Conservation (phyloP, 2,888 invertebrate genomes). For the Xestia xanthographa region DNA sequence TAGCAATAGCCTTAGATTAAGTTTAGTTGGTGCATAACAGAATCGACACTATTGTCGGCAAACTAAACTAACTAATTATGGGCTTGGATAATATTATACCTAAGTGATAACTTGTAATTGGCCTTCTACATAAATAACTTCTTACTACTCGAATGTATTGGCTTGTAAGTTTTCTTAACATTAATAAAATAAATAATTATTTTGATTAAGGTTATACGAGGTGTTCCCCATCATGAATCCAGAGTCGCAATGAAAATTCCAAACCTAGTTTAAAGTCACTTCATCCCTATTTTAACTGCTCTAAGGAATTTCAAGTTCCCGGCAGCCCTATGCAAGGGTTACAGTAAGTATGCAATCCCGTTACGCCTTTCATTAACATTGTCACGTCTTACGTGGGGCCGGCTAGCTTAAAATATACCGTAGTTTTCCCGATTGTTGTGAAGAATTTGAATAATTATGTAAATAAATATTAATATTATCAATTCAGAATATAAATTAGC, state of each 20-base stretch:
- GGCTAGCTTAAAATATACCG: constrained; percentile 53
- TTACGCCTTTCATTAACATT: constrained; percentile 83
- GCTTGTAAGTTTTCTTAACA: too few relatives aligned
- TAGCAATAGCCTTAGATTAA: too few relatives aligned
- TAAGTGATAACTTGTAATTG: too few relatives aligned
- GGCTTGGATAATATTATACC: background rate
- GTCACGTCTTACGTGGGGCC: constrained; percentile 74
- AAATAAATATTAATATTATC: constrained; percentile 60
- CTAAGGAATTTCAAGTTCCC: constrained; percentile 47
- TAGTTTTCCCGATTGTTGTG: constrained; percentile 64
- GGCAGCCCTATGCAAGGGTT: constrained; percentile 58
- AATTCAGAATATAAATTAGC: constrained; percentile 53
- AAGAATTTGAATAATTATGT: constrained; percentile 64
- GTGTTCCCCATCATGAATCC: constrained; percentile 1
- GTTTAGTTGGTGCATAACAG: too few relatives aligned
- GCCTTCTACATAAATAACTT: too few relatives aligned
- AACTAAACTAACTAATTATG: background rate
- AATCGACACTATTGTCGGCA: too few relatives aligned
- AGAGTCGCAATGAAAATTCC: constrained; percentile 15
- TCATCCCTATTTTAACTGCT: constrained; percentile 30
- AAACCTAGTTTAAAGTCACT: constrained; percentile 25
- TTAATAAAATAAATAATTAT: too few relatives aligned
- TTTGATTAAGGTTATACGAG: background rate
- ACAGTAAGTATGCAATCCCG: constrained; percentile 69
- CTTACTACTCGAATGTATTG: too few relatives aligned